phyloP scores from a whole-genome alignment of 2,888 invertebrate genomes.

The Alsophila aescularia region DNA sequence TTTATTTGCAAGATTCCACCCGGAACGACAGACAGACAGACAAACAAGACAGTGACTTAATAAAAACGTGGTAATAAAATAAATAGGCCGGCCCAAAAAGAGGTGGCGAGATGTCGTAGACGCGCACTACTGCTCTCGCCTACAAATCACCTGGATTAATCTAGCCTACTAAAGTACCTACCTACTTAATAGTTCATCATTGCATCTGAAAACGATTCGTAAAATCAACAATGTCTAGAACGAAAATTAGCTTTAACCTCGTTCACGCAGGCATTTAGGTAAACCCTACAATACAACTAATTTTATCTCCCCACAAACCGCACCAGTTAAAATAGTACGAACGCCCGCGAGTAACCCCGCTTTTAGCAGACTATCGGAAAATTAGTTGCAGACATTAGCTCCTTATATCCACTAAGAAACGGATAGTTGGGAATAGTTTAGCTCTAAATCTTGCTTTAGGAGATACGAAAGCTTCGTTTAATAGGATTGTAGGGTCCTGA shows the following conservation, averaged over 20 bases:
- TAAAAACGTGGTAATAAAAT: no score
- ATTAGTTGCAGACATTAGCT: conserved; percentile 43
- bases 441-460: conserved; percentile 22
- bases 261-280: not conserved
- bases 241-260: not conserved
- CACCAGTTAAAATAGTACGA: conserved; percentile 38
- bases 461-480: conserved; percentile 3
- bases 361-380: conserved; percentile 39
- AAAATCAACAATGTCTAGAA: not conserved
- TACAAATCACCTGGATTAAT: no score
- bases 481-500: conserved; percentile 8
- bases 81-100: no score
- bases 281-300: conserved; percentile 11
- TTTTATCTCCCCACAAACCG: conserved; percentile 23
- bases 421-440: conserved; percentile 20
- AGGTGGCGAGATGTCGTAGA: no score
- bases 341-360: conserved; percentile 44
- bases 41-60: no score
- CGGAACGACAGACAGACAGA: no score
- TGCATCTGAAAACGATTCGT: not conserved
- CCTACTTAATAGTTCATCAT: not conserved
- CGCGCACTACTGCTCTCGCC: no score
- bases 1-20: no score
- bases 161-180: no score
- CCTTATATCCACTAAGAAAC: conserved; percentile 34